Percentiles rank a stretch among this genome's conserved stretches.
Conservation (phyloP, 2,888 invertebrate species). For the Drosophila limbata region DNA sequence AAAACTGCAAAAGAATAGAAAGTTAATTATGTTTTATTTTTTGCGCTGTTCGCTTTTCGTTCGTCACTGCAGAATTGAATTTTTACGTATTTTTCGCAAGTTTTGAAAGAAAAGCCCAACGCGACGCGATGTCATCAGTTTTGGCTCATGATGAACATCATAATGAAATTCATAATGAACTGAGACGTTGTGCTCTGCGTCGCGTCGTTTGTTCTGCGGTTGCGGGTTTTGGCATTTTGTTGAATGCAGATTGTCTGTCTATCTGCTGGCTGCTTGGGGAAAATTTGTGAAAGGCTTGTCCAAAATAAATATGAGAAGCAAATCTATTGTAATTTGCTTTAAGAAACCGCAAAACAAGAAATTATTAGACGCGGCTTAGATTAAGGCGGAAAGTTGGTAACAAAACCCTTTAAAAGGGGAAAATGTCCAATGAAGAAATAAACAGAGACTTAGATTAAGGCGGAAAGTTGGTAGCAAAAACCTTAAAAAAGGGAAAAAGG, state of each 20-base stretch:
- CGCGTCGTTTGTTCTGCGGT: slow-evolving; percentile 63
- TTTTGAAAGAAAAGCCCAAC: slow-evolving; percentile 69
- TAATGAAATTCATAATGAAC: slow-evolving; percentile 49
- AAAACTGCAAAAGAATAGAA: slow-evolving; percentile 69
- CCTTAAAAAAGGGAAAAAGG: neutral
- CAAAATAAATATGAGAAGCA: slow-evolving; percentile 70
- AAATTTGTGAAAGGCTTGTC: slow-evolving; percentile 73
- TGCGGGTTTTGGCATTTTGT: slow-evolving; percentile 48
- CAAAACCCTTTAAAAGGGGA: neutral
- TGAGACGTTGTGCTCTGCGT: slow-evolving; percentile 3
- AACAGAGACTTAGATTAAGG: neutral
- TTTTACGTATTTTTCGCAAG: slow-evolving; percentile 51
- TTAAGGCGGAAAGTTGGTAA: slow-evolving; percentile 14
- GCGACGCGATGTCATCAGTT: slow-evolving; percentile 48
- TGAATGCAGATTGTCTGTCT: slow-evolving; percentile 51
- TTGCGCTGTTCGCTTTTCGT: slow-evolving; percentile 35
- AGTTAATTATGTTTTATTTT: slow-evolving; percentile 73
- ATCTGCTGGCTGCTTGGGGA: slow-evolving; percentile 32
- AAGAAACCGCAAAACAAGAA: slow-evolving; percentile 56
- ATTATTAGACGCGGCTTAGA: slow-evolving; percentile 11
- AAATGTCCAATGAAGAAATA: neutral
- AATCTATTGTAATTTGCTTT: slow-evolving; percentile 63
- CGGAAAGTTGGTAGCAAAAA: slow-evolving; percentile 14
- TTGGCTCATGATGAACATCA: slow-evolving; percentile 33
- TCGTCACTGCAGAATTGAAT: slow-evolving; percentile 43